Base-by-base conservation (phyloP, 2,113 vertebrate genomes). In the Planiliza haematocheilus region DNA sequence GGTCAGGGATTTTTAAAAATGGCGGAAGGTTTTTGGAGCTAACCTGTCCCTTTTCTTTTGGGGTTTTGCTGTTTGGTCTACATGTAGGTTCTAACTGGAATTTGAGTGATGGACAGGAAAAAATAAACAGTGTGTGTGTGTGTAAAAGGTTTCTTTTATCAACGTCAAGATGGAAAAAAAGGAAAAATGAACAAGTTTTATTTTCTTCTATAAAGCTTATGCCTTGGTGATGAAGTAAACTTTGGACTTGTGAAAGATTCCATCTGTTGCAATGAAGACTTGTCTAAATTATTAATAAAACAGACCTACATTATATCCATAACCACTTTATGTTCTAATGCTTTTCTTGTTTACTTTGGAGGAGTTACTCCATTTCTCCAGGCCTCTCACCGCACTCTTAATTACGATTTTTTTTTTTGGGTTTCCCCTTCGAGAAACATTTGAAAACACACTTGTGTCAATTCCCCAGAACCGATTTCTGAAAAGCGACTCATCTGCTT, bases 241-340 rank as follows among this genome's bases (percentile, higher is more conserved):
- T 79, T 84, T 88, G 73, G 76, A 86, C 77, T 85, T 86, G 82
- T 90, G 79, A 88, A 83, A 81, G 83, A 82, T 87, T 86, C 80
- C 81, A 89, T 81, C 81, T 88, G 74, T 89, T 90, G 86, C 83
- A 88, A 67, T 84, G 53, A 86, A 84, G 38, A 86, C 65, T 73
- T 91, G 88, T 91, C 77, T 67, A 86, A 90, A 87, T 85, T 45
- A 84, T 89, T 78, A 91, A 90, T 93, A 88, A 92, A 89, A 91
- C 86, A 86, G 73, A 76, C 86, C 78, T 83, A 78, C 79, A 82
- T 90, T 90, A 91, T 87, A 88, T 92, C 80, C 81, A 85, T 59
- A 52, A 75, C 65, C 60, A 56, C 57, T 53, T 82, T 86, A 78
- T 74, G 70, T 61, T 84, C 82, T 85, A 18, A 55, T 69, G 45